Conservation (phyloP, 2,888 invertebrate species). For the Lochmaea crataegi region DNA sequence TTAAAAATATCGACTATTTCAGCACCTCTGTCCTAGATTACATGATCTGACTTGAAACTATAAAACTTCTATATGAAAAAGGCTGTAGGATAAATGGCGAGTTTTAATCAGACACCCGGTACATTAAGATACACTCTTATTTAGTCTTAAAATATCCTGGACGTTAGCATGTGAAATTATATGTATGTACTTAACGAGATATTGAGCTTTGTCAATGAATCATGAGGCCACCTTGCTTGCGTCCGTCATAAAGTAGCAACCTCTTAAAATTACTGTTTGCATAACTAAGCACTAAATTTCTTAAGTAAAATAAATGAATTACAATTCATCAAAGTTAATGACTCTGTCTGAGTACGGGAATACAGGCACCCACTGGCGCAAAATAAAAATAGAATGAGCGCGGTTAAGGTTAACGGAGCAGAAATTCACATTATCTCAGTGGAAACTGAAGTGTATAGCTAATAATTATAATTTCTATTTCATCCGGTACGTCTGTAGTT, state of each 20-base stretch:
- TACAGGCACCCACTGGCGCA: background rate
- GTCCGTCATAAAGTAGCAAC: conserved; percentile 5
- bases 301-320: conserved; percentile 16
- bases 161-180: too few species aligned
- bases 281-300: conserved; percentile 12
- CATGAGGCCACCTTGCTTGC: conserved; percentile 16
- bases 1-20: too few species aligned
- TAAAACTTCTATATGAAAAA: too few species aligned
- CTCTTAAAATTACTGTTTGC: conserved; percentile 14
- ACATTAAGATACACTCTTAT: too few species aligned
- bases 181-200: background rate
- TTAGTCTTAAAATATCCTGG: too few species aligned
- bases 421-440: background rate
- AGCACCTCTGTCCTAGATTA: too few species aligned
- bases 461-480: background rate
- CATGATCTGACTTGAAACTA: too few species aligned
- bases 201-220: conserved; percentile 3
- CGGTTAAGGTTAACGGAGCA: background rate
- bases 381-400: background rate
- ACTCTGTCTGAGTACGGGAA: background rate
- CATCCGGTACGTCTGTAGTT: too few species aligned
- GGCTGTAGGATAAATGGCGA: too few species aligned
- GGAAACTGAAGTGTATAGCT: background rate
- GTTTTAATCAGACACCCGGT: too few species aligned
- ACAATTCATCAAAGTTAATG: conserved; percentile 14